These are phyloP conservation scores for Circaetus gallicus DNA, from an alignment of 2,113 vertebrate species.

Conservation along the genomic window DNA sequence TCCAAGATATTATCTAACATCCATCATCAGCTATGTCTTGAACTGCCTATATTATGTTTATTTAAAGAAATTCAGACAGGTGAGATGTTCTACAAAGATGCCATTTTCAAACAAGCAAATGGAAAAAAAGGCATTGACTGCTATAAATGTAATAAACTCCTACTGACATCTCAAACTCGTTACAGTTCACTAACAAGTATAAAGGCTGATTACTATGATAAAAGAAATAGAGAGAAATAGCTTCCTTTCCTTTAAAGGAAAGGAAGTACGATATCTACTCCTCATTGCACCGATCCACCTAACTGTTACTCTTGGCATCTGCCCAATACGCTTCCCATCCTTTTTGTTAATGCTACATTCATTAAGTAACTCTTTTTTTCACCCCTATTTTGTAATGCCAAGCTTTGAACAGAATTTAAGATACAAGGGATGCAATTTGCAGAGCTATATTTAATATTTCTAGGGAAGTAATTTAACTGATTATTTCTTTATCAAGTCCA, in stretches of 20 bases:
- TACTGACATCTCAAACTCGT: not conserved
- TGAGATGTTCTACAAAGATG: not conserved
- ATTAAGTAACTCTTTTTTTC: not conserved
- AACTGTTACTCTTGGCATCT: slow-evolving; percentile 34
- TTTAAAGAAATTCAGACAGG: slow-evolving; percentile 34
- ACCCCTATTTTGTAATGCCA: not conserved
- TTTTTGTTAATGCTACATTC: slow-evolving; percentile 13
- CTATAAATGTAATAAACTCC: slow-evolving; percentile 31
- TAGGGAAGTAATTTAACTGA: slow-evolving; percentile 43
- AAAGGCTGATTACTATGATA: slow-evolving; percentile 26
- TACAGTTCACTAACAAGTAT: slow-evolving; percentile 23
- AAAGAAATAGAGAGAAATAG: not conserved
- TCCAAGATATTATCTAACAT: slow-evolving; percentile 25
- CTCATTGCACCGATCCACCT: not conserved
- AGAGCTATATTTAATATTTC: slow-evolving; percentile 16
- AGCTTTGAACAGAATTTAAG: not conserved
- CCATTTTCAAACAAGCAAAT: slow-evolving; percentile 22
- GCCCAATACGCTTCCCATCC: not conserved
- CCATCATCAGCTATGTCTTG: slow-evolving; percentile 22
- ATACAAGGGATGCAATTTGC: slow-evolving; percentile 14
- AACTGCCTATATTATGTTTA: not conserved
- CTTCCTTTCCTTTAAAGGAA: slow-evolving; percentile 26
- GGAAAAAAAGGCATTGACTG: not conserved
- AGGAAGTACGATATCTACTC: slow-evolving; percentile 21
- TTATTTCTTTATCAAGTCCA: slow-evolving; percentile 24